Evolutionary conservation across 2,797 vertebrate species (phyloP), one percentile per base, ranked within the genome.

Genomic region (Bufotes viridis): DNA sequence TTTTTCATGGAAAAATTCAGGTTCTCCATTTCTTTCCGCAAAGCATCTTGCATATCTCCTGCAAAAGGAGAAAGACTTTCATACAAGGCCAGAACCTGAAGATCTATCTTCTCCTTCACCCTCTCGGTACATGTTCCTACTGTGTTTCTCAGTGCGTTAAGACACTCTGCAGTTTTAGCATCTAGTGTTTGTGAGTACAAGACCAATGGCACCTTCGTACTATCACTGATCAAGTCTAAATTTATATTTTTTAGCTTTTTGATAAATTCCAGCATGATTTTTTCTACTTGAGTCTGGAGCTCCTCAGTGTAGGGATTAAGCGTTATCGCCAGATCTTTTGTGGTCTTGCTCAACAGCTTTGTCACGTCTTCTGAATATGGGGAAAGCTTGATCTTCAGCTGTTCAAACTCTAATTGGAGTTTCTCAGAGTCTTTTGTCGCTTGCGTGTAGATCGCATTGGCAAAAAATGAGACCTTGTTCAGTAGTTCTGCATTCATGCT

Each of bases 171-270:
- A 11, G 94, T 1, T 91, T 93, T 95, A 2, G 0, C 0, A 72
- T 94, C 93, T 86, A 98, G 90, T 65, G 91, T 2, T 0, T 96
- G 94, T 0, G 96, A 29, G 0, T 95, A 92, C 81, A 97, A 97
- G 0, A 81, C 20, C 90, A 98, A 89, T 53, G 81, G 93, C 20
- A 18, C 20, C 92, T 96, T 96, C 93, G 97, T 94, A 91, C 94
- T 94, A 67, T 96, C 96, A 60, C 10, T 5, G 13, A 90, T 89
- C 92, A 99, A 76, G 18, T 94, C 91, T 0, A 87, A 0, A 0
- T 93, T 1, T 0, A 95, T 20, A 1, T 94, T 93, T 1, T 92
- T 87, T 91, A 97, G 15, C 80, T 92, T 95, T 79, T 0, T 0
- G 72, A 17, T 93, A 91, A 97, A 85, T 0, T 86, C 90, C 0